Evolutionary conservation across 2,888 invertebrate species (phyloP).

Genomic region (Eupithecia insigniata): DNA sequence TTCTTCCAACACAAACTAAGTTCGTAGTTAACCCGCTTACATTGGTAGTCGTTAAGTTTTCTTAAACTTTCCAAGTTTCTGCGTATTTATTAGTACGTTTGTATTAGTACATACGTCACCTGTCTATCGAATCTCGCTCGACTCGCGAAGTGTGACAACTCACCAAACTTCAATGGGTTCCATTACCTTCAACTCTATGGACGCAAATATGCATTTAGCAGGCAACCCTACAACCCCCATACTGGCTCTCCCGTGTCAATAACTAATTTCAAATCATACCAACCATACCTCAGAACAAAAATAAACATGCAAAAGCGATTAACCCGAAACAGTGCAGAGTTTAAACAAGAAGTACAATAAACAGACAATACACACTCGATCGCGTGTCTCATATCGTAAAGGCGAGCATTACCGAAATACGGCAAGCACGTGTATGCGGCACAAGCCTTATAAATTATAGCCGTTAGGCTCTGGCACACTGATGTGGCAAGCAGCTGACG

Average conservation of each 20-base stretch:
- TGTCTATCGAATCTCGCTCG: too few relatives aligned
- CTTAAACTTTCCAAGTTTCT: too few relatives aligned
- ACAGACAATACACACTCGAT: conserved; percentile 47
- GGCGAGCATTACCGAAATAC: conserved; percentile 73
- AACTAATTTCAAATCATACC: conserved; percentile 10
- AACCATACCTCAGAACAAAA: conserved; percentile 9
- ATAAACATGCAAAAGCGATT: conserved; percentile 18
- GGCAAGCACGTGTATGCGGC: conserved; percentile 74
- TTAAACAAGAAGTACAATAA: conserved; percentile 40
- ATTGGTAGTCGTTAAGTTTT: too few relatives aligned
- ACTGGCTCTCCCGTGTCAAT: conserved; percentile 5
- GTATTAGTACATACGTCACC: too few relatives aligned
- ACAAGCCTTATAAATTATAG: conserved; percentile 74
- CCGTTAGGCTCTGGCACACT: conserved; percentile 45
- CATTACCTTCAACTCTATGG: too few relatives aligned
- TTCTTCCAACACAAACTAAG: too few relatives aligned
- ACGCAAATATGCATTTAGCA: too few relatives aligned
- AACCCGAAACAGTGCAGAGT: conserved; percentile 23
- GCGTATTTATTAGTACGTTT: too few relatives aligned
- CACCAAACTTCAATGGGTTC: too few relatives aligned
- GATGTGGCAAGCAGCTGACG: neutral
- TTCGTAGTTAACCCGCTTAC: too few relatives aligned
- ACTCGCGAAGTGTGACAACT: too few relatives aligned
- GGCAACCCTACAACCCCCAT: neutral
- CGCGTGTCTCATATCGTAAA: conserved; percentile 73